phyloP scores from a whole-genome alignment of 1,140 invertebrate species.

The Drosophila equinoxialis region DNA sequence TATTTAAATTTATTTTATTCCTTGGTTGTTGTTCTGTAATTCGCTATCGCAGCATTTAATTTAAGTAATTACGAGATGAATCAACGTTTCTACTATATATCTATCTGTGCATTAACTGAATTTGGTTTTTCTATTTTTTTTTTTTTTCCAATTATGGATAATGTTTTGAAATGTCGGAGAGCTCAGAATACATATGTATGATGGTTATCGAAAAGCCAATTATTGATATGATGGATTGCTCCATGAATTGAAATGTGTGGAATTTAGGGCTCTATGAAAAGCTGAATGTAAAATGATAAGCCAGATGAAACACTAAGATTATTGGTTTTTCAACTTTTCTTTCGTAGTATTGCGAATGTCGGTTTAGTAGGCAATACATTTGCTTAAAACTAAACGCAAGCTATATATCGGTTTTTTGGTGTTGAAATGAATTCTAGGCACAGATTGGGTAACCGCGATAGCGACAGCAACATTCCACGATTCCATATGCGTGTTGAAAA shows the following conservation, averaged over 20 bases:
- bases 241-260: constrained; percentile 37
- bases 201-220: constrained; percentile 68
- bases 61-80: constrained; percentile 44
- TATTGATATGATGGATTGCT: constrained; percentile 34
- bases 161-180: constrained; percentile 57
- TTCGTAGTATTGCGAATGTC: constrained; percentile 52
- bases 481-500: constrained; percentile 67
- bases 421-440: constrained; percentile 72
- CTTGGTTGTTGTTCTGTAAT: constrained; percentile 59
- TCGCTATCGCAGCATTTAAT: constrained; percentile 80
- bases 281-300: constrained; percentile 64
- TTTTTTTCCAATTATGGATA: constrained; percentile 9
- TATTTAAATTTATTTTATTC: constrained; percentile 43
- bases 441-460: constrained; percentile 83
- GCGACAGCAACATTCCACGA: constrained; percentile 83
- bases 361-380: constrained; percentile 56
- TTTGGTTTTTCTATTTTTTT: constrained; percentile 7
- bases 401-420: constrained; percentile 37
- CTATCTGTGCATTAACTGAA: constrained; percentile 66
- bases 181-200: constrained; percentile 40
- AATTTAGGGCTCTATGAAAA: constrained; percentile 38
- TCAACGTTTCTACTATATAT: constrained; percentile 57
- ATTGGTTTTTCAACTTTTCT: constrained; percentile 29
- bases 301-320: constrained; percentile 58
- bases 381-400: constrained; percentile 52